Evolutionary conservation across 23 tunicate species (phyloP), one percentile per base, ranked within the genome.

Genomic region (Aplidium turbinatum): DNA sequence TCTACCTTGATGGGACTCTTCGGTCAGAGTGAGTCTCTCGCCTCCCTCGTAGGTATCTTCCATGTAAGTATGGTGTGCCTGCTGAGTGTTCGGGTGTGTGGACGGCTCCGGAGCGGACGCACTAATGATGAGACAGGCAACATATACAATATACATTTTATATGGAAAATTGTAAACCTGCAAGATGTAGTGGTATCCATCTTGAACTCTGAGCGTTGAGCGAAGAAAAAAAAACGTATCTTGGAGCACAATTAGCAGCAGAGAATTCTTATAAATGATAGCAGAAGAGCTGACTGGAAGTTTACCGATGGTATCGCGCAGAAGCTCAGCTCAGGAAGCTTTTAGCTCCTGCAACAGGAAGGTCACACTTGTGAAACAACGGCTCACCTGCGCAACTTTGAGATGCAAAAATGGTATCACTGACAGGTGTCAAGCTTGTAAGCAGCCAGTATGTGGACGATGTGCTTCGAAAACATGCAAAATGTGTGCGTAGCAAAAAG

Each of bases 221-320:
- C n/a, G n/a, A n/a, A n/a, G n/a, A n/a, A n/a, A n/a, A n/a, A 55
- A 55, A 20, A 7, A 55, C 20, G 62, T 55, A 18, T 55, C 21
- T 55, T 11, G n/a, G 26, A 55, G 62, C 11, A 62, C 13, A 6
- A 62, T 25, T 6, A 29, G 22, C 13, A 6, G 36, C 7, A 62
- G 11, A 62, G 20, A 62, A 62, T 62, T 5, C 36, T 26, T 62
- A 62, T 38, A 62, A 62, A 62, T 11, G 13, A 38, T 62, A 23
- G 68, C 68, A 11, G 68, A 62, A 32, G n/a, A 62, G 22, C 38
- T 62, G 13, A 62, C 38, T 62, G 68, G 68, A 23, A 62, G 68
- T 30, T 11, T 62, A 23, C 68, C 35, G 50, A 42, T 16, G 50
- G 50, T 42, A 42, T 42, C 50, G 11, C 50, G 50, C 50, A 42